Conservation (phyloP, 1,140 invertebrate genomes). For the Diplogasteroides magnus region DNA sequence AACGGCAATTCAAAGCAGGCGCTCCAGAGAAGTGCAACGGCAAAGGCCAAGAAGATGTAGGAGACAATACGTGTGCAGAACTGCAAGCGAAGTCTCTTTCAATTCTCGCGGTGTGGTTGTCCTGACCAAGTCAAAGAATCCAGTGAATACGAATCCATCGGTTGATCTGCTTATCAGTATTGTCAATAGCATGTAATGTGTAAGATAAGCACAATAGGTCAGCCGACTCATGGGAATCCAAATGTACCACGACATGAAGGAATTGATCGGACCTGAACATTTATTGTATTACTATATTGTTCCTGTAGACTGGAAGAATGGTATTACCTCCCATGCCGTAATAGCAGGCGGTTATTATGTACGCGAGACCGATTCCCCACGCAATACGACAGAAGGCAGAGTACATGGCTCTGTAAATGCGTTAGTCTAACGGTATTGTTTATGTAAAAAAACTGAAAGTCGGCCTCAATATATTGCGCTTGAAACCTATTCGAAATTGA, state of each 20-base stretch:
- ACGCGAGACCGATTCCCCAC: neutral
- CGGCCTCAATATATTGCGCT: too few species aligned
- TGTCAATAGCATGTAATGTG: neutral
- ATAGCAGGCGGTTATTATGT: neutral
- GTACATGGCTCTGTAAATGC: neutral
- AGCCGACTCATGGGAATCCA: neutral
- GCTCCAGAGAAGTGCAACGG: neutral
- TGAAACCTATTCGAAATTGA: too few species aligned
- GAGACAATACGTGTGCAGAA: neutral
- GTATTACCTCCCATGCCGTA: neutral
- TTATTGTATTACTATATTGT: too few species aligned
- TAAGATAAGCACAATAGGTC: neutral
- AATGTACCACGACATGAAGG: neutral
- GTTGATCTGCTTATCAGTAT: neutral
- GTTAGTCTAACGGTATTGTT: too few species aligned
- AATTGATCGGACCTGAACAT: neutral
- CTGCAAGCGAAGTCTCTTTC: neutral
- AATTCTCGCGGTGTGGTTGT: neutral
- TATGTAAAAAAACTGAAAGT: too few species aligned
- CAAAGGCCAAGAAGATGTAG: neutral
- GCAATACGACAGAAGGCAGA: neutral
- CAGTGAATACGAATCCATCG: neutral
- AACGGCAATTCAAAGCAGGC: neutral
- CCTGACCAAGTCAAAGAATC: neutral
- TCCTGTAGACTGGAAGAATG: neutral